Conservation (phyloP, 2,113 vertebrate species). For the Leucopsar rothschildi region DNA sequence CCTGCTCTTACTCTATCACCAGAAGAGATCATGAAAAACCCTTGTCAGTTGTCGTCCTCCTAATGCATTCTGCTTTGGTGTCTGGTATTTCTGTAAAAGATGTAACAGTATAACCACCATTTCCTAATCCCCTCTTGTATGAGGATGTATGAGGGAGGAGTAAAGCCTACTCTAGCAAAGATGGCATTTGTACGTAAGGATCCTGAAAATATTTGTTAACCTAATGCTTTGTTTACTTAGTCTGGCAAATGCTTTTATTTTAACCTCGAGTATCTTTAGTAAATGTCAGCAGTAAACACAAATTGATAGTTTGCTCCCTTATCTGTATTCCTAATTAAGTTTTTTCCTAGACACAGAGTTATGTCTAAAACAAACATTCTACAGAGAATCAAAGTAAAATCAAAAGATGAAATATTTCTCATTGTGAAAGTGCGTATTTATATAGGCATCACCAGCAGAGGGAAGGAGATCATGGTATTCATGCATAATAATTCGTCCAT, state of each 20-base stretch:
- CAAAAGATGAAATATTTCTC: not conserved
- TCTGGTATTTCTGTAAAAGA: not conserved
- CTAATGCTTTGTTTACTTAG: slow-evolving; percentile 50
- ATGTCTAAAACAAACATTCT: slow-evolving; percentile 37
- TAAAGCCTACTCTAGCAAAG: not conserved
- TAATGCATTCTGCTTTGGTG: not conserved
- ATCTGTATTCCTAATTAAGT: slow-evolving; percentile 51
- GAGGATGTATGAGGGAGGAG: not conserved
- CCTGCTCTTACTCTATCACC: slow-evolving; percentile 18
- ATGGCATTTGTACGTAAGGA: not conserved
- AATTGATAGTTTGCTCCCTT: slow-evolving; percentile 12
- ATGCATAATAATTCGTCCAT: not conserved
- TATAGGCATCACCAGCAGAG: not conserved
- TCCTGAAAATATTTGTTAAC: slow-evolving; percentile 47
- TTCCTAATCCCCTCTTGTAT: not conserved
- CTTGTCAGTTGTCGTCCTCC: not conserved
- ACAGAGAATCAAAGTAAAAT: slow-evolving; percentile 5
- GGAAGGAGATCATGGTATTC: not conserved
- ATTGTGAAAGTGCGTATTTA: not conserved
- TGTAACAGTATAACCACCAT: not conserved
- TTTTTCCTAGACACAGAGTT: slow-evolving; percentile 13
- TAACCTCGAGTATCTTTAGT: slow-evolving; percentile 36
- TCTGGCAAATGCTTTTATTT: slow-evolving; percentile 53
- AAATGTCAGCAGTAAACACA: slow-evolving; percentile 48
- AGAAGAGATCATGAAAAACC: not conserved